Evolutionary conservation across 1,140 invertebrate species (phyloP).

Genomic region (Lamellibrachia luymesi): DNA sequence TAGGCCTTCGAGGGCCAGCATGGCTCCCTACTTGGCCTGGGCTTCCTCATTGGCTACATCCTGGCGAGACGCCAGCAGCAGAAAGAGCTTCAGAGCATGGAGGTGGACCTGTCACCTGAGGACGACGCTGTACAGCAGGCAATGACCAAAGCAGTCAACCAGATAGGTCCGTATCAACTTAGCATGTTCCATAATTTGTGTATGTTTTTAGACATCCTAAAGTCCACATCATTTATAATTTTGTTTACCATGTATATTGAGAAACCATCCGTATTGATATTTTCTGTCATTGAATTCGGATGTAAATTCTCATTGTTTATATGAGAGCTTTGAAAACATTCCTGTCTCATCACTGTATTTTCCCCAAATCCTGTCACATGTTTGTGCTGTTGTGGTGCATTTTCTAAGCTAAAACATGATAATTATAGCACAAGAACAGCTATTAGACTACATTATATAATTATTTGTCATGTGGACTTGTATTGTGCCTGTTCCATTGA

Average conservation of each 20-base stretch:
- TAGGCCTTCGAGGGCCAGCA: slow-evolving; percentile 70
- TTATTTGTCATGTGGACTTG: no score
- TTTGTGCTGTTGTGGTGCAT: no score
- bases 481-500: no score
- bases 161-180: slow-evolving; percentile 58
- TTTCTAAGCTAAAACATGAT: no score
- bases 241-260: neutral
- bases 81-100: slow-evolving; percentile 8
- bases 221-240: no score
- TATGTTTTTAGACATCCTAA: neutral
- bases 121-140: neutral
- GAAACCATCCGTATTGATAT: neutral
- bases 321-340: no score
- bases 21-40: slow-evolving; percentile 69
- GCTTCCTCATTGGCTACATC: slow-evolving; percentile 68
- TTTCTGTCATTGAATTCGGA: no score
- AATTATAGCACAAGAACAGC: no score
- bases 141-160: slow-evolving; percentile 56
- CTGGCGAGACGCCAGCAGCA: slow-evolving; percentile 57
- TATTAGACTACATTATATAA: no score
- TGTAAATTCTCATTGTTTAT: no score
- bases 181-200: neutral
- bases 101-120: slow-evolving; percentile 27
- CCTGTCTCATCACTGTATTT: no score
- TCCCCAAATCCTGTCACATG: no score